Base-by-base conservation (phyloP, 2,888 invertebrate genomes). In the Amphipoea lucens region DNA sequence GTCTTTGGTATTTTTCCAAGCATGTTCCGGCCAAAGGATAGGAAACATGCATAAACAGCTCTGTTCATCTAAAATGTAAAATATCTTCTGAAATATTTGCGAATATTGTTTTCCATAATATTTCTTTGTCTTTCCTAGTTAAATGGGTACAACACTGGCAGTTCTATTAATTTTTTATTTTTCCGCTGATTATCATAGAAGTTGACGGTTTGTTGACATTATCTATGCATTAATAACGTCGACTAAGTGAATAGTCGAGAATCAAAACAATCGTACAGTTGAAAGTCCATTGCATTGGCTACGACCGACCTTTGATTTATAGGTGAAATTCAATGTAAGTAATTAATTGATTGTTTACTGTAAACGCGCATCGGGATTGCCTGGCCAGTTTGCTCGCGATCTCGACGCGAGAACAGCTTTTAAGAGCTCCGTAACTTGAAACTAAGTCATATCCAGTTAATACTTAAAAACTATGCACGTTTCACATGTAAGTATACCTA, bases 291-390 rank as follows among this genome's bases (percentile, higher is more conserved):
- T 69, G 12, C 40, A 67, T 67, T 45, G 20, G 12, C 36, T 66
- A 11, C 1, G 42, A 57, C 14, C 77, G 72, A 85, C 85, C 85
- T 85, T 85, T 85, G 87, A 73, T 73, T 81, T 74, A 6, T 78
- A 73, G 65, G 68, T 83, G 74, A 83, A 84, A 82, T 74, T 82
- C 40, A 57, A 62, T 36, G 60, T 70, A 63, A 65, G 60, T 70
- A 63, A 65, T 65, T 63, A 63, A 71, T 81, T 81, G 14, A 54
- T 51, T 81, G 65, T 73, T 81, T 76, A 72, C 29, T 36, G n/a
- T 63, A 62, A n/a, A 71, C 68, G 69, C 57, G 82, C 65, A 63
- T 23, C 42, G 36, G 67, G 54, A 51, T 65, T 72, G 73, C 62
- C 51, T 29, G 11, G 54, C 1, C 45, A 84, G 83, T 84, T 65